Base-by-base conservation (phyloP, 2,888 invertebrate species). In the Schizotus pectinicornis region DNA sequence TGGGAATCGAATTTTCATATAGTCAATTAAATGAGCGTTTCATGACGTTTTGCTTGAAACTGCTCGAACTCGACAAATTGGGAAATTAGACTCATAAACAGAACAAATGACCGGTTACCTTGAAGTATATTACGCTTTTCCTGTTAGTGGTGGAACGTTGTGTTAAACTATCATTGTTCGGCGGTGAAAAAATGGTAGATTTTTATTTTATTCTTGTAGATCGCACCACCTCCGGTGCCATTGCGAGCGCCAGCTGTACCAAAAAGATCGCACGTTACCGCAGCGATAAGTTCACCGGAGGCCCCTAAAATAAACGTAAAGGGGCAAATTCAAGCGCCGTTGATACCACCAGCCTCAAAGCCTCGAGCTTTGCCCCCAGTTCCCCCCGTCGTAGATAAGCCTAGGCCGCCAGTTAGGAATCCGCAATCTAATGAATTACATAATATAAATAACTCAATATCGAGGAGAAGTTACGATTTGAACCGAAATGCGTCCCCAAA, bases 191-290 rank as follows among this genome's bases (percentile, higher is more conserved):
- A 5, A 22, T 22, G 22, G 3, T 22, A 22, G 22, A 22, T 33
- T 48, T 56, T 56, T 55, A 11, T 39, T 12, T 31, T 12, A 3
- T 8, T 41, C 56, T n/a, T 30, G n/a, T 62, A 61, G 13, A 58
- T 75, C 75, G 72, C 74, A 58, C 81, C 81, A 36, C 81, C 82
- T 6, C 81, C 82, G 48, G 79, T 82, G 54, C 82, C 82, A 30
- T 63, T 77, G 60, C 75, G 82, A 62, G 81, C 82, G 43, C 83
- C 83, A 9, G 81, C 81, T 37, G 82, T 83, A 37, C 83, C 84
- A 37, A 82, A 82, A 66, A 73, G 84, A 54, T 79, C 69, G 33
- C 67, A 71, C 57, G 65, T 70, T 38, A 78, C 81, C 55, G 74
- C 75, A 43, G 77, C 74, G 50, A 74, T 78, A 6, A 78, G 76